phyloP scores from a whole-genome alignment of 2,113 vertebrate genomes.

The Morone chrysops region DNA sequence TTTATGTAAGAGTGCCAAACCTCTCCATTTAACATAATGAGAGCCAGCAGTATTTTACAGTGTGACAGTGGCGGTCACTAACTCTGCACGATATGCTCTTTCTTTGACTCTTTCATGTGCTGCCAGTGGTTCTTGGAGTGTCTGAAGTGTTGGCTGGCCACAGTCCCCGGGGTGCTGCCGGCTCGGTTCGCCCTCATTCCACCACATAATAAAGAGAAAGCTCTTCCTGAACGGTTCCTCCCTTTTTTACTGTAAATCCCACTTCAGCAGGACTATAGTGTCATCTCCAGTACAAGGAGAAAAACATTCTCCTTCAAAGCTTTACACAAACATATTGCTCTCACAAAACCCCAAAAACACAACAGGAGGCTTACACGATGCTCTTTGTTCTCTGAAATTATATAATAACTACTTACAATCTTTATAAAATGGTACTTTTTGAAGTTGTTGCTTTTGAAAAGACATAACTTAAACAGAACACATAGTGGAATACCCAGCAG shows the following conservation, averaged over 20 bases:
- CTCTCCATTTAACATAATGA: background rate
- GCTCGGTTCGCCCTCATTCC: constrained; percentile 50
- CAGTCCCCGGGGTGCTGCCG: constrained; percentile 40
- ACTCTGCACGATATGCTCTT: constrained; percentile 30
- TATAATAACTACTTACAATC: background rate
- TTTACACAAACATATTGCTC: background rate
- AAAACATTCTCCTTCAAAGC: background rate
- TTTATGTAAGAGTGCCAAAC: background rate
- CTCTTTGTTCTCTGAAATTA: background rate
- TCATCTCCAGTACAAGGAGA: constrained; percentile 19
- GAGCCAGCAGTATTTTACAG: background rate
- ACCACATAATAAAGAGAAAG: constrained; percentile 59
- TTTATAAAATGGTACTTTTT: background rate
- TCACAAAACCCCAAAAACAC: background rate
- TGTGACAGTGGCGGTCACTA: constrained; percentile 7
- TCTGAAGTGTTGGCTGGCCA: constrained; percentile 53
- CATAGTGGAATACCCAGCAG: no score
- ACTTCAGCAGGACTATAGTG: constrained; percentile 31
- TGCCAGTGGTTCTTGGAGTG: constrained; percentile 66
- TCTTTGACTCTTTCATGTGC: constrained; percentile 68
- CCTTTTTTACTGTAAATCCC: constrained; percentile 52
- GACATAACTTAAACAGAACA: background rate
- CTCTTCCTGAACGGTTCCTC: constrained; percentile 68
- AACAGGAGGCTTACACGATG: background rate
- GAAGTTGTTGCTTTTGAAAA: background rate